phyloP scores from a whole-genome alignment of 53 echinoderm and acorn worm species.

The Pentamera pediparva region DNA sequence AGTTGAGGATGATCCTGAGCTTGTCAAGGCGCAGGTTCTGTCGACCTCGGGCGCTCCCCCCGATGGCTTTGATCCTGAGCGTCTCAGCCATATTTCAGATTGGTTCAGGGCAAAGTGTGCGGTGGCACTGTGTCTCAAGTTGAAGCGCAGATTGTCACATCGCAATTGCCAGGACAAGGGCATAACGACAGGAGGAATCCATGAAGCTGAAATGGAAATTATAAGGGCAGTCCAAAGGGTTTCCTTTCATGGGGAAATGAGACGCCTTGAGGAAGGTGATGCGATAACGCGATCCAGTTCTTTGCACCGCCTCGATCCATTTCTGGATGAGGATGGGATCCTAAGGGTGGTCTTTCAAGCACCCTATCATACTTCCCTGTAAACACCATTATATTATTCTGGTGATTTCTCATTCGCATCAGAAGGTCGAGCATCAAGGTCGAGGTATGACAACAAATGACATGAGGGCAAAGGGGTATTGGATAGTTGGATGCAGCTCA shows the following conservation, averaged over 20 bases:
- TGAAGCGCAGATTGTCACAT: no score
- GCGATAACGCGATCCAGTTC: not conserved
- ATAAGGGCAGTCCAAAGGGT: not conserved
- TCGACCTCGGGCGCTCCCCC: not conserved
- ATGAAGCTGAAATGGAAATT: not conserved
- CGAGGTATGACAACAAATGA: conserved; percentile 37
- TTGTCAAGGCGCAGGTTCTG: not conserved
- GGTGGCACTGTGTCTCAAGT: no score
- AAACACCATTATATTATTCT: not conserved
- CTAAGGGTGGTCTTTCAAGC: not conserved
- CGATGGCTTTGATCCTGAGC: not conserved
- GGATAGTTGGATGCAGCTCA: conserved; percentile 47
- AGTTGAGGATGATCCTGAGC: not conserved
- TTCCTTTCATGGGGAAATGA: not conserved
- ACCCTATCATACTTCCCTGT: not conserved
- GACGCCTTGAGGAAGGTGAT: not conserved
- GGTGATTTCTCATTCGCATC: conserved; percentile 9
- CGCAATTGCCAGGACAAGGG: no score
- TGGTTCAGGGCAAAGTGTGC: not conserved
- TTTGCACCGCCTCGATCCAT: not conserved
- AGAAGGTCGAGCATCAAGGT: conserved; percentile 28
- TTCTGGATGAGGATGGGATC: not conserved
- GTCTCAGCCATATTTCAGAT: not conserved
- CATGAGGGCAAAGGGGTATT: conserved; percentile 17
- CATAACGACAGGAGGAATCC: not conserved